Base-by-base conservation (phyloP, 2,797 vertebrate genomes). In the Lepidocolaptes lacrymiger region DNA sequence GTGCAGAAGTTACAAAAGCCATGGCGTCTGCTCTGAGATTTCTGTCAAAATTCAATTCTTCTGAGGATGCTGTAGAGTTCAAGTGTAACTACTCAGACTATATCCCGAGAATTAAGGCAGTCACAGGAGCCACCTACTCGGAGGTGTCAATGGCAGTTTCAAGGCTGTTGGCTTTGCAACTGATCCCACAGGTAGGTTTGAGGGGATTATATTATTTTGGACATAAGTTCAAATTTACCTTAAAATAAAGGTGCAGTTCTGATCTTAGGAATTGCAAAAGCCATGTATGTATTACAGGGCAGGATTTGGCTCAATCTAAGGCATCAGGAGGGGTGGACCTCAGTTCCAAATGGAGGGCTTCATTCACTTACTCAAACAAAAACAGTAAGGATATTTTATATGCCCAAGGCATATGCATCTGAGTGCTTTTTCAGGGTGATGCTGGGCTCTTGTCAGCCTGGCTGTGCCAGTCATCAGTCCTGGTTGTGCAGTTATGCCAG, bases 121-220 rank as follows among this genome's bases (percentile, higher is more conserved):
- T 99, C 30, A 94, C 98, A 18, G 99, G 99, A 58, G 97, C 98
- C 46, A 90, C 97, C 44, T 96, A 97, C 89, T 99, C 99, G 0
- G 99, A 99, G 96, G 97, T 96, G 37, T 98, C 98, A 1, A 99
- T 99, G 61, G 97, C 98, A 21, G 95, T 99, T 51, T 99, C 99
- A 71, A 97, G 98, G 94, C 96, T 98, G 69, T 86, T 99, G 76
- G 98, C 98, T 83, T 97, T 99, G 90, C 95, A 98, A 28, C 97
- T 98, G 76, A 98, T 99, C 80, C 99, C 99, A 82, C 98, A 99
- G 97, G 99, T 99, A 95, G 34, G 97, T 95, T 71, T 58, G 36
- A 76, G 52, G 48, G 6, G 78, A 21, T 51, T 43, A 14, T 39
- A 28, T 91, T 24, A 4, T 55, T 93, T 80, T 76, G 36, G 52